These are phyloP conservation scores for Rhadinocentrus ornatus DNA, from an alignment of 2,797 vertebrate species.

Conservation along the genomic window DNA sequence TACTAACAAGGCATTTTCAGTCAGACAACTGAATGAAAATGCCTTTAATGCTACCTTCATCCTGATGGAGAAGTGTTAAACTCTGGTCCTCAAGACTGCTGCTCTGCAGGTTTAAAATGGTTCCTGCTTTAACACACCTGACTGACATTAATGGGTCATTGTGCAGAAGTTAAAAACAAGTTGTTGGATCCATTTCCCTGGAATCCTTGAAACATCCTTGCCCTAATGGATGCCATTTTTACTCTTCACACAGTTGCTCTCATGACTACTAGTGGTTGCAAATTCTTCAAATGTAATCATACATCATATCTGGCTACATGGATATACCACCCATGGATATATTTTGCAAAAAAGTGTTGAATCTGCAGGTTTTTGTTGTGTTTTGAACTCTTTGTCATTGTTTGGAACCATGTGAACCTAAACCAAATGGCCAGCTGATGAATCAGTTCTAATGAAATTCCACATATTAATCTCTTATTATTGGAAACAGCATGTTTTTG, in stretches of 20 bases:
- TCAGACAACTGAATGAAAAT: too few relatives aligned
- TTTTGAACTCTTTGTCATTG: slow-evolving; percentile 17
- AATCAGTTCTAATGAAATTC: slow-evolving; percentile 23
- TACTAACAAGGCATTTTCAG: too few relatives aligned
- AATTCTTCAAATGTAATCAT: neutral
- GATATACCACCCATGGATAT: neutral
- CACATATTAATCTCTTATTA: slow-evolving; percentile 25
- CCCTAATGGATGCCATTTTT: neutral
- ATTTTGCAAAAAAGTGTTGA: neutral
- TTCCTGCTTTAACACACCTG: too few relatives aligned
- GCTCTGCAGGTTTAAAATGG: too few relatives aligned
- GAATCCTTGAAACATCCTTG: neutral
- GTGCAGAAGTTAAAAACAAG: too few relatives aligned
- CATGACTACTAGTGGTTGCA: neutral
- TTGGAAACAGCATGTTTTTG: slow-evolving; percentile 43
- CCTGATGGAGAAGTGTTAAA: too few relatives aligned
- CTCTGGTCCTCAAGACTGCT: too few relatives aligned
- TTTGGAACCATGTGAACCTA: slow-evolving; percentile 21
- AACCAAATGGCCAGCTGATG: slow-evolving; percentile 4
- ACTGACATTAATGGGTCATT: too few relatives aligned
- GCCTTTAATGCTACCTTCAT: too few relatives aligned
- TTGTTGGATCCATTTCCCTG: too few relatives aligned
- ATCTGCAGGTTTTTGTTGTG: slow-evolving; percentile 6
- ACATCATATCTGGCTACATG: neutral
- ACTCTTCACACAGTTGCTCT: neutral